phyloP scores from a whole-genome alignment of 2,888 invertebrate genomes.

The Drosophila mettleri region DNA sequence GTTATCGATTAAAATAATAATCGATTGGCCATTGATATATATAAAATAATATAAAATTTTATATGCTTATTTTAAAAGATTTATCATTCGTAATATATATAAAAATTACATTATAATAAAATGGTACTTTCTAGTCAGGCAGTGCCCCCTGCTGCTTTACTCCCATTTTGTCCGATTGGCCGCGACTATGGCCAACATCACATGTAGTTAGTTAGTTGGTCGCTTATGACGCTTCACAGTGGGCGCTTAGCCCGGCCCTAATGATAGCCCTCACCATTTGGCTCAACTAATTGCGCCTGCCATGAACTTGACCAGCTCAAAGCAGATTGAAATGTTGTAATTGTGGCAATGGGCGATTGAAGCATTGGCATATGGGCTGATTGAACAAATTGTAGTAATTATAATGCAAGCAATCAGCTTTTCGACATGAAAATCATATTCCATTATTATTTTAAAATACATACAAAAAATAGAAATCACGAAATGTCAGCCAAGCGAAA shows the following conservation, averaged over 20 bases:
- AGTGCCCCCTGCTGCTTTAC: not conserved
- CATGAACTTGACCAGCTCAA: slow-evolving; percentile 29
- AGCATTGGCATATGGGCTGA: not conserved
- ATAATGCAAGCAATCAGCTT: slow-evolving; percentile 4
- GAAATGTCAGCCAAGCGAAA: not conserved
- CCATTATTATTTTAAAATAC: not conserved
- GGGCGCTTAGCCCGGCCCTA: slow-evolving; percentile 11
- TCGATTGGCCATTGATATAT: too few species aligned
- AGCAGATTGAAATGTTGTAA: slow-evolving; percentile 10
- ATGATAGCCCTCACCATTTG: slow-evolving; percentile 10
- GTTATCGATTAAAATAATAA: too few species aligned
- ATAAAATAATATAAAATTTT: too few species aligned
- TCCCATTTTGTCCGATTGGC: slow-evolving; percentile 32
- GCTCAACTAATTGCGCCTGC: slow-evolving; percentile 32
- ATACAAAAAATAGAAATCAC: not conserved
- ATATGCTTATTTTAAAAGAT: not conserved
- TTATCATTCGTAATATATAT: not conserved
- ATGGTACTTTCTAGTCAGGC: not conserved
- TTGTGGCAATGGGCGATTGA: not conserved
- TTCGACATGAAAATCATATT: slow-evolving; percentile 8
- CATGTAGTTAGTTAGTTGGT: slow-evolving; percentile 18
- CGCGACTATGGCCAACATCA: slow-evolving; percentile 13
- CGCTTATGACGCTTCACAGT: not conserved
- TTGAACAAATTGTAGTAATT: not conserved
- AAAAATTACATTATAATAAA: not conserved